A percentile compares a stretch with the other conserved stretches of the same genome.
These are phyloP conservation scores for Apis mellifera DNA, from an alignment of 1,140 invertebrate species.

Conservation along the genomic window Amel_HAv3.1 CM009940.2:9559501-9560000, in stretches of 20 bases:
- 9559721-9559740: no score
- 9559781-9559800: constrained; percentile 37
- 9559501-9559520: background rate
- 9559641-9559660: constrained; percentile 2
- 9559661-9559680: background rate
- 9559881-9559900: constrained; percentile 22
- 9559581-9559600: background rate
- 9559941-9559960: constrained; percentile 5
- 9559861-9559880: constrained; percentile 80
- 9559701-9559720: background rate
- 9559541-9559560: constrained; percentile 3
- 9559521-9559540: constrained; percentile 4
- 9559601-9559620: background rate
- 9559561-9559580: constrained; percentile 34
- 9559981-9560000: constrained; percentile 72
- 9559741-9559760: no score
- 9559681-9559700: background rate
- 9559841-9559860: constrained; percentile 59
- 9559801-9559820: constrained; percentile 79
- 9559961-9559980: constrained; percentile 72
- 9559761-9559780: background rate
- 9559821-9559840: constrained; percentile 75
- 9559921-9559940: constrained; percentile 2
- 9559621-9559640: constrained; percentile 22
- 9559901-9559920: background rate